These are phyloP conservation scores for Sebastes miniatus DNA, from an alignment of 2,797 vertebrate genomes.

Conservation along the genomic window DNA sequence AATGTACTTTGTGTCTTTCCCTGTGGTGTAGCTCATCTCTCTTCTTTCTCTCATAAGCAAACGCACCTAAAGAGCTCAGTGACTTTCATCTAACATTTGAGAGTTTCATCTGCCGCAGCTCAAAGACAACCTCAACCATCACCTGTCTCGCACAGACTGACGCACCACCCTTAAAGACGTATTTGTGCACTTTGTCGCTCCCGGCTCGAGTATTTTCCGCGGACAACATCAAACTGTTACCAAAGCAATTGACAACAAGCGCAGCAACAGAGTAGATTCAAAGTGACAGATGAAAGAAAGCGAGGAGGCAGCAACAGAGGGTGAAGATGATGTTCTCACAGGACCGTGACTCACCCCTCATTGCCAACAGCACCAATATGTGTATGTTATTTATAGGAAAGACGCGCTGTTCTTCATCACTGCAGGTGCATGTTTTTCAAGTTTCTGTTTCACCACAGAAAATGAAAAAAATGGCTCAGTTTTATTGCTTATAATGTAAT, in stretches of 20 bases:
- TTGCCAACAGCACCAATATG: slow-evolving; percentile 59
- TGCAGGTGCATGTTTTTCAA: slow-evolving; percentile 24
- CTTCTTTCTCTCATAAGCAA: background rate
- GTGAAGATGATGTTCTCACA: slow-evolving; percentile 56
- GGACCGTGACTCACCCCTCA: slow-evolving; percentile 69
- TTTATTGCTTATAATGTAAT: background rate
- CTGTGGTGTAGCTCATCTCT: background rate
- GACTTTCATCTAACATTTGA: slow-evolving; percentile 32
- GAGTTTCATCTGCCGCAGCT: slow-evolving; percentile 11
- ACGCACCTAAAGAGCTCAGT: background rate
- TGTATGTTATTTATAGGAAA: slow-evolving; percentile 67
- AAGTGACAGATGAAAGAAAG: slow-evolving; percentile 69
- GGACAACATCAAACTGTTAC: slow-evolving; percentile 47
- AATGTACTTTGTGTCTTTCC: background rate
- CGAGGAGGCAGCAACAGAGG: slow-evolving; percentile 30
- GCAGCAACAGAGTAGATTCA: slow-evolving; percentile 45
- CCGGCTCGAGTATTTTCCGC: slow-evolving; percentile 15
- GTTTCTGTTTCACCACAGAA: background rate
- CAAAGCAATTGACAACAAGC: slow-evolving; percentile 44
- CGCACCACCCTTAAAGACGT: slow-evolving; percentile 6
- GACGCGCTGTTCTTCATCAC: slow-evolving; percentile 24
- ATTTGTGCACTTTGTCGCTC: slow-evolving; percentile 6
- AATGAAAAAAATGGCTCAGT: background rate
- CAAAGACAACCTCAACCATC: slow-evolving; percentile 3
- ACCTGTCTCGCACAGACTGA: background rate